Base-by-base conservation (phyloP, 2,797 vertebrate genomes). In the Muscicapa comitata region DNA sequence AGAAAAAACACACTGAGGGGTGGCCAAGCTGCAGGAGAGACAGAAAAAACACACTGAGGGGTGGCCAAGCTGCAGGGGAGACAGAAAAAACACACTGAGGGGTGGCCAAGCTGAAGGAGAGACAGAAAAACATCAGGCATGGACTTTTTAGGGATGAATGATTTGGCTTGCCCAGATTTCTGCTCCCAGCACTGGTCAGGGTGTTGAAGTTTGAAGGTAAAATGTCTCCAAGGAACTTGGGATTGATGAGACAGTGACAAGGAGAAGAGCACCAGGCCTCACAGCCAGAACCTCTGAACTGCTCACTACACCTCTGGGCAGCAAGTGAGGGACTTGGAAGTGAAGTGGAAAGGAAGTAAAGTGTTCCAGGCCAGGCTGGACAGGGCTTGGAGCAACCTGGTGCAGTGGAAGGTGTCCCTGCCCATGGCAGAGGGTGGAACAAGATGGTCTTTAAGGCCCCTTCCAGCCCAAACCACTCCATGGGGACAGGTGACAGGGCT, bases 1-100 rank as follows among this genome's bases (percentile, higher is more conserved):
- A 55, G 19, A 33, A 23, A n/a, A n/a, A 54, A n/a, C 20, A 20
- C 98, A 97, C 65, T 99, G 99, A 6, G 99, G 98, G 8, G 98
- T 98, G 68, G 98, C 97, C 84, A 98, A 96, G 86, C 98, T 99
- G 95, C 93, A 90, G 70, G 88, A 94, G 50, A 89, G 48, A 67
- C 29, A 78, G 7, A 66, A 54, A 78, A 77, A n/a, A 11, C 70
- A 68, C 38, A 50, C 63, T 68, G 77, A 80, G 63, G 35, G 15
- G 54, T 54, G 53, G 19, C 31, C 31, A 14, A 23, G 54, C 6
- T 33, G n/a, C 9, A 55, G 53, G 53, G n/a, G 31, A 54, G 31
- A 21, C 31, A 54, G 18, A n/a, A n/a, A 31, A 53, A 53, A 11
- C 67, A 68, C 40, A 48, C 63, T 68, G 77, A 80, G 63, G 35